Conservation (phyloP, 2,113 vertebrate species). For the Columbina picui region DNA sequence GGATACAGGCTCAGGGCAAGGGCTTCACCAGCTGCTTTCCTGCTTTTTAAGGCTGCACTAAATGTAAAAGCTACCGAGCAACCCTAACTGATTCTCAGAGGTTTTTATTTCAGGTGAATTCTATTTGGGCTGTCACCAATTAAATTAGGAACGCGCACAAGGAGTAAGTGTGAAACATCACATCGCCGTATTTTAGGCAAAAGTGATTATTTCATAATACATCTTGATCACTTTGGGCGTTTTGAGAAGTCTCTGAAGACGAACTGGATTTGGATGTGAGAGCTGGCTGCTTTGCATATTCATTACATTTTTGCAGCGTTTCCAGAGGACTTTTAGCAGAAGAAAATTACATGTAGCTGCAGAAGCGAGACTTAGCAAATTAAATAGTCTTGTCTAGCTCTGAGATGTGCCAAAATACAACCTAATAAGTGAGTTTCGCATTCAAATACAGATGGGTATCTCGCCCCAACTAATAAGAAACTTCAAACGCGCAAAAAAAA, state of each 20-base stretch:
- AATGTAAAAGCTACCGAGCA: background rate
- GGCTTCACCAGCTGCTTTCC: background rate
- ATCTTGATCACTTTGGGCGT: conserved; percentile 35
- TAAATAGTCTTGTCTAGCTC: conserved; percentile 52
- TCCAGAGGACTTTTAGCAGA: conserved; percentile 49
- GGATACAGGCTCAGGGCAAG: background rate
- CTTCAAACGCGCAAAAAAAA: background rate
- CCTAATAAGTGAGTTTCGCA: background rate
- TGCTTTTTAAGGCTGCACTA: background rate
- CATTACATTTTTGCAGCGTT: conserved; percentile 26
- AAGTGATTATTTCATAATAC: conserved; percentile 43
- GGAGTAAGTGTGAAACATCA: background rate
- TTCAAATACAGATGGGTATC: background rate
- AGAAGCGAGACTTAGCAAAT: conserved; percentile 31
- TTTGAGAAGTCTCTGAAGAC: conserved; percentile 50
- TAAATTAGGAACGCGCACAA: background rate
- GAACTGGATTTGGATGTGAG: conserved; percentile 12
- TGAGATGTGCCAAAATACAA: conserved; percentile 43
- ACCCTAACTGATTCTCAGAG: background rate
- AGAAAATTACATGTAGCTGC: conserved; percentile 50
- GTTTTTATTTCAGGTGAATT: background rate
- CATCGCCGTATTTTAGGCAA: background rate
- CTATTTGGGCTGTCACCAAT: conserved; percentile 19
- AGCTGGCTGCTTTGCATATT: conserved; percentile 51
- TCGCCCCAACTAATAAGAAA: background rate